Percentiles rank a stretch among this genome's conserved stretches.
phyloP scores from a whole-genome alignment of 2,888 invertebrate genomes.

The Drosophila austrosaltans region DNA sequence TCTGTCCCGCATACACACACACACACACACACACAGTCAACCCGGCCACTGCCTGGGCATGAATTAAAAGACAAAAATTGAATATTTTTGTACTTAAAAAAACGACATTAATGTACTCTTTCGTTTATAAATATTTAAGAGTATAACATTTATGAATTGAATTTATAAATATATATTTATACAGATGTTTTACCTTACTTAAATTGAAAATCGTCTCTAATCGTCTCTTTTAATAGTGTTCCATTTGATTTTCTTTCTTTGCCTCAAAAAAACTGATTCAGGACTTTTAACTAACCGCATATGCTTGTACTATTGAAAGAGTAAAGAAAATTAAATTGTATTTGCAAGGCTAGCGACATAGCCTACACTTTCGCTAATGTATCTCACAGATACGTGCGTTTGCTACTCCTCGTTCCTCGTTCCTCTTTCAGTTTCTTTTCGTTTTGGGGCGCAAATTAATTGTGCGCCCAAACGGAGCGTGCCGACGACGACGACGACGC shows the following conservation, averaged over 20 bases:
- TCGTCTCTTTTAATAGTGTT: no score
- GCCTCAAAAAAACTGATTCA: no score
- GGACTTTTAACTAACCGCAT: no score
- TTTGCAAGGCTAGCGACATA: constrained; percentile 54
- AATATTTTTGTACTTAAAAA: background rate
- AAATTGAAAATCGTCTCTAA: no score
- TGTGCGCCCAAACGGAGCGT: constrained; percentile 83
- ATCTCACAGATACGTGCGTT: constrained; percentile 75
- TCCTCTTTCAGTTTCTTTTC: background rate
- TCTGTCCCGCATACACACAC: constrained; percentile 59
- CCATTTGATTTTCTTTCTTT: no score
- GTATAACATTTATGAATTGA: no score
- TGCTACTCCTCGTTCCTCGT: background rate
- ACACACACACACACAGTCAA: background rate
- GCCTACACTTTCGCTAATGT: constrained; percentile 77
- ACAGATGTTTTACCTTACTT: no score
- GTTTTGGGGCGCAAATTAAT: constrained; percentile 80
- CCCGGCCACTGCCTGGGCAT: constrained; percentile 55
- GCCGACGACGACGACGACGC: constrained; percentile 80
- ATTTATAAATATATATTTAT: no score
- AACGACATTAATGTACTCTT: constrained; percentile 6
- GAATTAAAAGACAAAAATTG: constrained; percentile 68
- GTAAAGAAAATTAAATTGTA: constrained; percentile 76
- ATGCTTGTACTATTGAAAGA: constrained; percentile 17
- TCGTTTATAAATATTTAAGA: no score